Base-by-base conservation (phyloP, 1,140 invertebrate species). In the Drosophila ironensis region DNA sequence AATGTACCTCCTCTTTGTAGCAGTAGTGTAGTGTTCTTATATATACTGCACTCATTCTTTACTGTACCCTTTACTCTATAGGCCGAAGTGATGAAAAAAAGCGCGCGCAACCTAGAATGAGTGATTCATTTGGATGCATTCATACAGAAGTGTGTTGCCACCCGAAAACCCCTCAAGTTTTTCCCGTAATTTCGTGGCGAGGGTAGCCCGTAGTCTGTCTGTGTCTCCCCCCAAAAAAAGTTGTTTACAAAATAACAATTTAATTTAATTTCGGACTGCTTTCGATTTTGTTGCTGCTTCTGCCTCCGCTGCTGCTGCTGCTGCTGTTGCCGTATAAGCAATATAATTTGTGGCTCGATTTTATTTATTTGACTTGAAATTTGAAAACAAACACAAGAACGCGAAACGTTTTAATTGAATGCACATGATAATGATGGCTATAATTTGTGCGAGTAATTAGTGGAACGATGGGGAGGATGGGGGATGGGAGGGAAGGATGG, bases 281-380 rank as follows among this genome's bases (percentile, higher is more conserved):
- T 22, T 19, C 20, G n/a, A n/a, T 22, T 22, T 22, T 35, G n/a
- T 56, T 56, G n/a, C 51, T 35, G 37, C 14, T 16, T 16, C 16
- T 14, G 33, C 2, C 16, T 20, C 22, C 22, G 51, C 19, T 40
- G 14, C n/a, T 40, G 12, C 40, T 59, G 12, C 53, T 30, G 50
- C 28, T 24, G 48, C 33, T 27, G 47, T 56, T 35, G 46, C 69
- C 52, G 61, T 53, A 70, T 44, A 72, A 64, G 68, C 69, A 78
- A 71, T 78, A 71, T 78, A 76, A 72, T 66, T 77, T 60, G 51
- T 50, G 17, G 50, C 14, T 33, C 14, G 51, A 47, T 42, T 59
- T 78, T 68, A 59, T 71, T 80, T 70, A 75, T 81, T 80, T 71
- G 42, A 72, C 69, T 80, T 71, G 11, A 24, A 45, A 61, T 75